phyloP scores from a whole-genome alignment of 2,113 vertebrate genomes.

The Notothenia rossii region DNA sequence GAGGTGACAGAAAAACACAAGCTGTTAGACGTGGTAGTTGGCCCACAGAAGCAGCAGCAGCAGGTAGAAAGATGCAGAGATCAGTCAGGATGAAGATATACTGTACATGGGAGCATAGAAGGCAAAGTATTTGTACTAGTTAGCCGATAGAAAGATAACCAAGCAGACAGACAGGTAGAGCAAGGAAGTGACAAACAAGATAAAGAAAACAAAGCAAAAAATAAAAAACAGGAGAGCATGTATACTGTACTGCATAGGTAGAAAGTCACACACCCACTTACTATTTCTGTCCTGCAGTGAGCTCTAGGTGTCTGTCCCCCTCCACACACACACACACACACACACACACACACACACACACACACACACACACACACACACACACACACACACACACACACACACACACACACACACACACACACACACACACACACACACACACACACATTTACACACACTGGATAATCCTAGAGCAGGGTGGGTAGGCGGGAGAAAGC shows the following conservation, averaged over 20 bases:
- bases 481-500: constrained; percentile 79
- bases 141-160: constrained; percentile 4
- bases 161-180: background rate
- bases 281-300: constrained; percentile 75
- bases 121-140: background rate
- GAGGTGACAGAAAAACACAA: background rate
- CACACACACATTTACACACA: constrained; percentile 43
- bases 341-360: constrained; percentile 37
- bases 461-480: constrained; percentile 68
- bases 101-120: background rate
- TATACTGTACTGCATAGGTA: background rate
- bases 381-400: constrained; percentile 49
- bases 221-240: background rate
- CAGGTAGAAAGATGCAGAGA: background rate
- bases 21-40: background rate
- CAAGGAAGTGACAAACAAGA: background rate
- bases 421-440: constrained; percentile 47
- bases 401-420: constrained; percentile 45
- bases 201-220: background rate
- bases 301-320: constrained; percentile 60
- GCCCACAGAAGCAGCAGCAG: background rate
- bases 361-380: constrained; percentile 48
- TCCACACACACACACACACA: background rate
- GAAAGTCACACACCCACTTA: constrained; percentile 64
- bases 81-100: background rate